Evolutionary conservation across 2,113 vertebrate species (phyloP).

Genomic region (Dipodomys spectabilis): DNA sequence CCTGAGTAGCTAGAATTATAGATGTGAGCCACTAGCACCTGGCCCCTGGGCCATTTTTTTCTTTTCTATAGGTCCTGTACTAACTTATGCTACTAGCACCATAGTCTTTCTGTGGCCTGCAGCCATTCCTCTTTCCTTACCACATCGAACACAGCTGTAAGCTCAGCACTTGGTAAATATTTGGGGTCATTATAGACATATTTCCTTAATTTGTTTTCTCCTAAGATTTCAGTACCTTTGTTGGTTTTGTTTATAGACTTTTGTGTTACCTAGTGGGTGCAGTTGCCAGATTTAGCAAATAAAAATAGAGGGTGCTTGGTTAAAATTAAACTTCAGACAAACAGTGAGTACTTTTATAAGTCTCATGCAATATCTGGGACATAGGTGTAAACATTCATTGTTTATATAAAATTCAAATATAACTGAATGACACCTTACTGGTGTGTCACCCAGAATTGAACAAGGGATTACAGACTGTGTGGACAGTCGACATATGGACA

Average conservation of each 20-base stretch:
- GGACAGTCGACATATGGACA: neutral
- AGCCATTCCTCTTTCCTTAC: neutral
- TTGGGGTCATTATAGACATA: neutral
- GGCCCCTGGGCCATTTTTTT: neutral
- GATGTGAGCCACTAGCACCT: neutral
- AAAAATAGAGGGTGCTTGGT: neutral
- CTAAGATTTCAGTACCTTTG: neutral
- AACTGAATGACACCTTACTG: neutral
- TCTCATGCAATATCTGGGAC: neutral
- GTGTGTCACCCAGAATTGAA: neutral
- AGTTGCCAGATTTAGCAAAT: constrained; percentile 18
- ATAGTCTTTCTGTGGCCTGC: neutral
- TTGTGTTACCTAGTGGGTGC: neutral
- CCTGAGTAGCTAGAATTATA: too few species aligned
- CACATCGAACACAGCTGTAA: neutral
- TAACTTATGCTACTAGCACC: neutral
- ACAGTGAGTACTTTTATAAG: neutral
- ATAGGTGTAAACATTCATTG: neutral
- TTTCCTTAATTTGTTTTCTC: constrained; percentile 24
- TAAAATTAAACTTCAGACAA: constrained; percentile 49
- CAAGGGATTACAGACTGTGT: neutral
- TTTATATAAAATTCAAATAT: constrained; percentile 55
- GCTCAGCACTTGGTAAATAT: neutral
- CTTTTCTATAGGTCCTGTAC: neutral
- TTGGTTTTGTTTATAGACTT: neutral